These are phyloP conservation scores for Adela reaumurella DNA, from an alignment of 2,888 invertebrate genomes.

Conservation along the genomic window DNA sequence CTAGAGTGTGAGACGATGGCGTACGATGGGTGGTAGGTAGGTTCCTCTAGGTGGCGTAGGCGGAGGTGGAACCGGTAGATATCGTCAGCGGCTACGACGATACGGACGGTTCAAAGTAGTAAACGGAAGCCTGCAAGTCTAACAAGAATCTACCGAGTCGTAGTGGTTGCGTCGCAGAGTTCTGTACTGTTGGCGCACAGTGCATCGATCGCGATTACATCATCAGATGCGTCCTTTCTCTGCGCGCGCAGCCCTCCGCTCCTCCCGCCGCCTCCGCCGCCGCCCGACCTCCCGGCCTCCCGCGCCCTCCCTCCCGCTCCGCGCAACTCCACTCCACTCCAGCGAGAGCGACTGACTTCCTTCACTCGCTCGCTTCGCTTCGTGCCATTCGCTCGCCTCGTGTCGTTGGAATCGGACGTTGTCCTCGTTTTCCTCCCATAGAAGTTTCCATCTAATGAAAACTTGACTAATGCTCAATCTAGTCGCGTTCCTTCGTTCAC, in stretches of 20 bases:
- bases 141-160: background rate
- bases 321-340: conserved; percentile 20
- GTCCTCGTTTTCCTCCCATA: conserved; percentile 2
- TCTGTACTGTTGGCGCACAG: conserved; percentile 22
- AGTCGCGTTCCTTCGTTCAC: no score
- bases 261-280: conserved; percentile 13
- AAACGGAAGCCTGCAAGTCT: no score
- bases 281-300: conserved; percentile 11
- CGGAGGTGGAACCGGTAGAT: no score
- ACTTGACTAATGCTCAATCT: no score
- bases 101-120: no score
- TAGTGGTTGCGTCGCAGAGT: conserved; percentile 25
- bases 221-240: conserved; percentile 51
- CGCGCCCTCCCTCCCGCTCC: conserved; percentile 13
- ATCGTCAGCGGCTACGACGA: no score
- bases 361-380: conserved; percentile 20
- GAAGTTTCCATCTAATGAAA: no score
- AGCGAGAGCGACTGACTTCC: background rate
- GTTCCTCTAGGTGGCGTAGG: no score
- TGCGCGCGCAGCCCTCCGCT: conserved; percentile 42
- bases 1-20: no score
- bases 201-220: conserved; percentile 56
- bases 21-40: no score
- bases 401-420: conserved; percentile 31
- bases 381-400: conserved; percentile 42